Conservation (phyloP, 2,797 vertebrate genomes). For the Sebastiscus albofasciatus region DNA sequence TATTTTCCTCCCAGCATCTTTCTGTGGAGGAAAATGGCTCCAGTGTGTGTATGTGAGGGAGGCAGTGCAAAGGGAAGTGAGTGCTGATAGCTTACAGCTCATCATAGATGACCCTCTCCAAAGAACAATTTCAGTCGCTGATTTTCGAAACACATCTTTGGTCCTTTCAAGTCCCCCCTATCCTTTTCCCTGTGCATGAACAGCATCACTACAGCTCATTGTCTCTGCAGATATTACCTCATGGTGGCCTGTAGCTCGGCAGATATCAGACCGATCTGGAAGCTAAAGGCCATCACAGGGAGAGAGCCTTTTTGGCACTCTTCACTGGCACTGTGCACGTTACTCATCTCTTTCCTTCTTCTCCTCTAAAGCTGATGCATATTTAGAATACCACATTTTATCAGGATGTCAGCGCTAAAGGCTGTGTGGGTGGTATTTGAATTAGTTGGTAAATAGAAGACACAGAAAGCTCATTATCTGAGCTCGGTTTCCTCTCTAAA, state of each 20-base stretch:
- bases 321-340: background rate
- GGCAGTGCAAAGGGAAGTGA: conserved; percentile 27
- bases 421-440: conserved; percentile 34
- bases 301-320: conserved; percentile 37
- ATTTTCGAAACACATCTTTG: conserved; percentile 73
- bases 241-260: conserved; percentile 6
- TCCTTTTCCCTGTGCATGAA: background rate
- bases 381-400: conserved; percentile 12
- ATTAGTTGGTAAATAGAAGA: conserved; percentile 29
- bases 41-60: conserved; percentile 13
- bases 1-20: conserved; percentile 43
- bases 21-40: background rate
- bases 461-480: background rate
- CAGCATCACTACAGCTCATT: background rate
- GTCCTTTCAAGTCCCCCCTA: conserved; percentile 69
- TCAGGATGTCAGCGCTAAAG: conserved; percentile 26
- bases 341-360: background rate
- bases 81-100: conserved; percentile 61
- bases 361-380: conserved; percentile 4
- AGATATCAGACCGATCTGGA: conserved; percentile 24
- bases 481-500: background rate
- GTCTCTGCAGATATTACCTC: conserved; percentile 26
- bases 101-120: conserved; percentile 71
- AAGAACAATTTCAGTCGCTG: conserved; percentile 73
- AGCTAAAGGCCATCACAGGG: conserved; percentile 44